A percentile compares a stretch with the other conserved stretches of the same genome.
Conservation (phyloP, 2,888 invertebrate genomes). For the Andrena marginata region DNA sequence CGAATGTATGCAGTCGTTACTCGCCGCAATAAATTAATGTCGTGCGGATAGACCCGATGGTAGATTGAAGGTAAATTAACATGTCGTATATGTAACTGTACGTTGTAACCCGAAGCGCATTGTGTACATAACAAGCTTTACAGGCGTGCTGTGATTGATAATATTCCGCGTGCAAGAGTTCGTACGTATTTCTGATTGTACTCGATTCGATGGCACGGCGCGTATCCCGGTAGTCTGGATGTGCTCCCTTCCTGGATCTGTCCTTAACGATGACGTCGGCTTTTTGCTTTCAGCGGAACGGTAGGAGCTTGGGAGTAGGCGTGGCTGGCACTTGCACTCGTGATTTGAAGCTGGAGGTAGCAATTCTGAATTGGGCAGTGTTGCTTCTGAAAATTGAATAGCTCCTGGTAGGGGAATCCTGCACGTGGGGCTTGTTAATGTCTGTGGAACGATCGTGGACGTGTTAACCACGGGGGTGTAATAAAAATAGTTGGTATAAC, state of each 20-base stretch:
- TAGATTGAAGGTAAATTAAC: constrained; percentile 2
- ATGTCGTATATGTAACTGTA: constrained; percentile 1
- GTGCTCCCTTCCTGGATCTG: background rate
- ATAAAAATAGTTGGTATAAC: too few relatives aligned
- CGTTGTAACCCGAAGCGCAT: background rate
- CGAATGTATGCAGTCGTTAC: background rate
- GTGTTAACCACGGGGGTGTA: too few relatives aligned
- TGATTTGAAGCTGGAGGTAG: background rate
- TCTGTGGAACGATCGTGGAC: too few relatives aligned
- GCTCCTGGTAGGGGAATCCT: too few relatives aligned
- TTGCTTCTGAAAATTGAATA: too few relatives aligned
- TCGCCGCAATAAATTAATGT: background rate
- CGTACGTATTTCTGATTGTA: background rate
- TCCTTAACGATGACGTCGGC: constrained; percentile 5
- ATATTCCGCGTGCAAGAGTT: background rate
- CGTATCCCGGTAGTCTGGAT: background rate
- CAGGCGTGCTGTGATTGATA: background rate
- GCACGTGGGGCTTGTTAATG: too few relatives aligned
- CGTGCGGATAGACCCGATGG: background rate
- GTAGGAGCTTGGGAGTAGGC: background rate
- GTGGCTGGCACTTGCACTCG: background rate
- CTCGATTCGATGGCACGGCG: background rate
- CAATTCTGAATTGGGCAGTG: background rate
- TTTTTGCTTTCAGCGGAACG: background rate
- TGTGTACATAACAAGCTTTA: background rate